A percentile compares a stretch with the other conserved stretches of the same genome.
These are phyloP conservation scores for Omphaloscelis lunosa DNA, from an alignment of 2,888 invertebrate genomes.

Conservation along the genomic window DNA sequence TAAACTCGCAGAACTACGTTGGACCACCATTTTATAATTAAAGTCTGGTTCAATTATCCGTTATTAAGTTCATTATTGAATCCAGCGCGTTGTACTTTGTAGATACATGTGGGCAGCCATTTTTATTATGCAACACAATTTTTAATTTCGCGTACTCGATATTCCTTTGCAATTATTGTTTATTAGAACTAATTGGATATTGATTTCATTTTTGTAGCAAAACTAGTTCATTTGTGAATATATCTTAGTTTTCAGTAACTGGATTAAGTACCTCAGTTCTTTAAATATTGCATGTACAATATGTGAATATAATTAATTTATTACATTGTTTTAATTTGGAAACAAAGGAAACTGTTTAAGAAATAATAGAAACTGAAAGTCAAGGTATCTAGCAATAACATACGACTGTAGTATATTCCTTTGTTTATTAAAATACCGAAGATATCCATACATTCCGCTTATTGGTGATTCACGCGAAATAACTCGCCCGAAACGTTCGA, in stretches of 20 bases:
- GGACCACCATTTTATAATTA: conserved; percentile 55
- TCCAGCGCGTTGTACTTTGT: conserved; percentile 27
- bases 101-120: conserved; percentile 19
- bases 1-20: conserved; percentile 35
- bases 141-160: conserved; percentile 31
- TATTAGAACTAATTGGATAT: conserved; percentile 42
- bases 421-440: background rate
- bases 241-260: background rate
- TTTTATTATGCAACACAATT: conserved; percentile 41
- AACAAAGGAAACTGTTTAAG: conserved; percentile 5
- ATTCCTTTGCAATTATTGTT: conserved; percentile 37
- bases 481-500: no score
- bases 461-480: no score
- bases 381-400: background rate
- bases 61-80: conserved; percentile 59
- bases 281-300: background rate
- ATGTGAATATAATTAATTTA: background rate
- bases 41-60: conserved; percentile 54
- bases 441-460: background rate
- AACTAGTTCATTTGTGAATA: background rate
- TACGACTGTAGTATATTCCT: background rate
- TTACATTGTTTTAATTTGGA: conserved; percentile 21
- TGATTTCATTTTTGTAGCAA: conserved; percentile 13
- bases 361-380: background rate
- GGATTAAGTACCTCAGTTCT: background rate